Conservation (phyloP, 1,140 invertebrate genomes). For the Helicoverpa armigera region DNA sequence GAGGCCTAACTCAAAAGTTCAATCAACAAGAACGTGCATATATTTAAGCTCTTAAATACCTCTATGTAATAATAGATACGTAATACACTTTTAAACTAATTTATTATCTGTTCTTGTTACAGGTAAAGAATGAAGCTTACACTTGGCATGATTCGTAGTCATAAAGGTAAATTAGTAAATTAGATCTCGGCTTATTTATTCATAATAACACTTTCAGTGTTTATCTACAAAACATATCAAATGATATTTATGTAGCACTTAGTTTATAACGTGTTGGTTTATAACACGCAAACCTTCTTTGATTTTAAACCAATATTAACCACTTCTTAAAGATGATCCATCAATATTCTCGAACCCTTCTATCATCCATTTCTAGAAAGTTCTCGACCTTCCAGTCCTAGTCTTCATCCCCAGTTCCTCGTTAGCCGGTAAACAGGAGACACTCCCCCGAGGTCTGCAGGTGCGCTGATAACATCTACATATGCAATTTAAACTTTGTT, state of each 20-base stretch:
- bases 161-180: not conserved
- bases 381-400: not conserved
- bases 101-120: conserved; percentile 2
- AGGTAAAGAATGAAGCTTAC: conserved; percentile 5
- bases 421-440: conserved; percentile 21
- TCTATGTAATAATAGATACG: not conserved
- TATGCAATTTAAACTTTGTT: conserved; percentile 40
- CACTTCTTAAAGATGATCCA: too few relatives aligned
- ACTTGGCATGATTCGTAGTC: not conserved
- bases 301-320: too few relatives aligned
- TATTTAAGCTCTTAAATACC: not conserved
- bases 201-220: too few relatives aligned
- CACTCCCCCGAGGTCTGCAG: not conserved
- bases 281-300: too few relatives aligned
- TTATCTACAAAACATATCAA: too few relatives aligned
- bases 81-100: not conserved
- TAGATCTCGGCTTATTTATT: too few relatives aligned
- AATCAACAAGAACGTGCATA: not conserved
- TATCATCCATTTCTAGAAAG: not conserved
- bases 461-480: conserved; percentile 30
- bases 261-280: too few relatives aligned
- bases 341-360: not conserved
- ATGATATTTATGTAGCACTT: too few relatives aligned
- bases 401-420: not conserved
- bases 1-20: too few relatives aligned